These are phyloP conservation scores for Sarcophaga carnaria DNA, from an alignment of 2,888 invertebrate genomes.

Conservation along the genomic window DNA sequence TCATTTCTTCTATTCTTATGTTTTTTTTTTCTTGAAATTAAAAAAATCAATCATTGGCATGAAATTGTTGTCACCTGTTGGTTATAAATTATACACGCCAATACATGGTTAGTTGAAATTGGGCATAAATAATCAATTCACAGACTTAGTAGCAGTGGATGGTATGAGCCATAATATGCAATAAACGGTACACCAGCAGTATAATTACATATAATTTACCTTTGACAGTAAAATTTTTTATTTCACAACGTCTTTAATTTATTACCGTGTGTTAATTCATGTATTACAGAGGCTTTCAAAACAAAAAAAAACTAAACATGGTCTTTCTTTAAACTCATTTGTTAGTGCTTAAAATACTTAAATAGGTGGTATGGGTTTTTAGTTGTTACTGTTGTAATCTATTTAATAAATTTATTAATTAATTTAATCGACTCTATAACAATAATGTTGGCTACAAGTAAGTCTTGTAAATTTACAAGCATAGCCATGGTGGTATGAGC, in stretches of 20 bases:
- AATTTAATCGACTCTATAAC: slow-evolving; percentile 52
- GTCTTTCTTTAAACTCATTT: not conserved
- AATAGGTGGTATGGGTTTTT: too few species aligned
- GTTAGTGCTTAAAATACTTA: too few species aligned
- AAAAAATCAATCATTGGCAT: slow-evolving; percentile 51
- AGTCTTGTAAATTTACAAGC: too few species aligned
- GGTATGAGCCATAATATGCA: too few species aligned
- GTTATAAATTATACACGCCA: slow-evolving; percentile 40
- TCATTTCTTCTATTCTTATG: too few species aligned
- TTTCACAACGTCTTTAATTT: not conserved
- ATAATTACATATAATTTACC: slow-evolving; percentile 49
- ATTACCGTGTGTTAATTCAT: slow-evolving; percentile 51
- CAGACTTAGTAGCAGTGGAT: not conserved
- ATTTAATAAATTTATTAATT: slow-evolving; percentile 58
- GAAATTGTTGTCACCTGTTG: slow-evolving; percentile 59
- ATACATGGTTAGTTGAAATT: slow-evolving; percentile 37
- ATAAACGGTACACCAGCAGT: too few species aligned
- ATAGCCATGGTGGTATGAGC: too few species aligned
- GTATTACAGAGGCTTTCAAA: not conserved
- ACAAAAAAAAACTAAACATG: too few species aligned
- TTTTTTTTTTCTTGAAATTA: not conserved
- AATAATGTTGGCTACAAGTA: not conserved
- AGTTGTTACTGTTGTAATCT: not conserved
- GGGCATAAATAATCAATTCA: slow-evolving; percentile 53
- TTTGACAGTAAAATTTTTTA: not conserved